Evolutionary conservation across 1,140 invertebrate genomes (phyloP).

Genomic region (Musca domestica): DNA sequence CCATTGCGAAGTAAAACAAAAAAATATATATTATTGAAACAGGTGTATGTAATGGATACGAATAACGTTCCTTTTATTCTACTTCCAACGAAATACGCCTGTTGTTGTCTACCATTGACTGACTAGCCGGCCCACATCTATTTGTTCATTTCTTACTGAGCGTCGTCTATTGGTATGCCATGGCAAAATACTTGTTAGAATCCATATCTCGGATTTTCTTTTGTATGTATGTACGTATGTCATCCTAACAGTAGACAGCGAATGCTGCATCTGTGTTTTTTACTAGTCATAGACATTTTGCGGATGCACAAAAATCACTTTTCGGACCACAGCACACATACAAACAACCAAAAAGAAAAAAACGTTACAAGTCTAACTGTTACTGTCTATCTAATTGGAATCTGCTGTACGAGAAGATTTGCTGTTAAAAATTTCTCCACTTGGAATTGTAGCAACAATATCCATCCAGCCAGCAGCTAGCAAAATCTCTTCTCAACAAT

Average conservation of each 20-base stretch:
- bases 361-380: constrained; percentile 4
- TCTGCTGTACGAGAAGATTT: neutral
- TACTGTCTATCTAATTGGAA: constrained; percentile 4
- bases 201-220: neutral
- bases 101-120: neutral
- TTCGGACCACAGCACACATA: neutral
- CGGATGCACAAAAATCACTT: neutral
- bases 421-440: constrained; percentile 11
- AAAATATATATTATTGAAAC: neutral
- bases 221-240: too few species aligned
- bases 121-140: neutral
- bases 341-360: neutral
- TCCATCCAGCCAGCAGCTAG: neutral
- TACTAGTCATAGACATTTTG: neutral
- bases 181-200: neutral
- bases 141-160: too few species aligned
- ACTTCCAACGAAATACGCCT: neutral
- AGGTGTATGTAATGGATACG: constrained; percentile 2
- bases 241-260: too few species aligned
- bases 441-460: constrained; percentile 10
- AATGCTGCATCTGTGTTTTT: neutral
- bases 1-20: neutral
- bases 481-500: neutral
- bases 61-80: neutral
- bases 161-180: neutral